Evolutionary conservation across 2,888 invertebrate genomes (phyloP).

Genomic region (Eupeodes latifasciatus): DNA sequence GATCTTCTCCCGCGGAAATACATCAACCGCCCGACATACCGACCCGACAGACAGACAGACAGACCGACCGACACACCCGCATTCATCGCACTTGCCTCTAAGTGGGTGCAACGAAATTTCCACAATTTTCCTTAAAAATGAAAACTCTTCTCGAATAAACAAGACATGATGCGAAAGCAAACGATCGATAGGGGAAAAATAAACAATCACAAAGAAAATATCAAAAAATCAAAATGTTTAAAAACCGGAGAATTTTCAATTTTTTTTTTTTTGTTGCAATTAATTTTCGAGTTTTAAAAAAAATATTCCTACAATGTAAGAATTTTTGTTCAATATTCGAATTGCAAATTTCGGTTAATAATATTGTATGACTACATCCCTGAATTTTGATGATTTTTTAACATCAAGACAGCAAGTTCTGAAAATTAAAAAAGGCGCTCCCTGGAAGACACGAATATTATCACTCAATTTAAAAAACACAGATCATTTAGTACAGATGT

Average conservation of each 20-base stretch:
- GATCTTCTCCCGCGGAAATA: constrained; percentile 44
- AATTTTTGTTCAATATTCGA: not conserved
- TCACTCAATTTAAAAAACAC: constrained; percentile 66
- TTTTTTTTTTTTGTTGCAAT: constrained; percentile 55
- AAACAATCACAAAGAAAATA: constrained; percentile 53
- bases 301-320: constrained; percentile 29
- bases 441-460: constrained; percentile 29
- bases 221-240: not conserved
- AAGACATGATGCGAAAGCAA: constrained; percentile 27
- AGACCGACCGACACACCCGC: constrained; percentile 13
- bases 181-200: constrained; percentile 38
- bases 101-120: constrained; percentile 67
- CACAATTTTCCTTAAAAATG: constrained; percentile 28
- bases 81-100: constrained; percentile 58
- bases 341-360: constrained; percentile 13
- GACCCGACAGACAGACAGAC: no score
- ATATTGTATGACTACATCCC: not conserved
- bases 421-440: not conserved
- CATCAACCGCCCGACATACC: not conserved
- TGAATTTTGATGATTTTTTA: not conserved
- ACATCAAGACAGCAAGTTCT: not conserved
- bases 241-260: constrained; percentile 44
- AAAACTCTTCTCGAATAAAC: constrained; percentile 57
- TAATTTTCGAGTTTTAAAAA: constrained; percentile 40
- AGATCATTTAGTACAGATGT: constrained; percentile 67